phyloP scores from a whole-genome alignment of 35 echinoderm and acorn worm genomes.

The Lytechinus variegatus region DNA sequence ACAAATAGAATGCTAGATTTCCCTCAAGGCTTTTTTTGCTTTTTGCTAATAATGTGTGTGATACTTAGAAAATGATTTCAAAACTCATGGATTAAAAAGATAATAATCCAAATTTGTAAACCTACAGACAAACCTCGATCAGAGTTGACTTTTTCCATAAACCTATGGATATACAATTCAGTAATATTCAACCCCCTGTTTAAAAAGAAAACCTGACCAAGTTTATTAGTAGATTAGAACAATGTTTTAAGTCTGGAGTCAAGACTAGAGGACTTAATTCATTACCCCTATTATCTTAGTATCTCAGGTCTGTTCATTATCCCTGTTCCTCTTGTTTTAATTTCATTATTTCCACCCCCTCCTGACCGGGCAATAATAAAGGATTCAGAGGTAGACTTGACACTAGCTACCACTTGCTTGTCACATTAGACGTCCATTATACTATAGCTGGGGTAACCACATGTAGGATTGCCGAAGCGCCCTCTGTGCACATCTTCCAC shows the following conservation, averaged over 20 bases:
- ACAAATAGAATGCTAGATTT: not conserved
- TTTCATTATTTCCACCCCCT: not conserved
- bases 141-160: too few relatives aligned
- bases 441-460: too few relatives aligned
- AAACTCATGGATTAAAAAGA: too few relatives aligned
- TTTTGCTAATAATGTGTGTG: not conserved
- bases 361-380: not conserved
- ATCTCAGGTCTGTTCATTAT: not conserved
- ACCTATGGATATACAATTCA: too few relatives aligned
- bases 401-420: not conserved
- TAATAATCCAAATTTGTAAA: too few relatives aligned
- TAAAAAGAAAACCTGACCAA: too few relatives aligned
- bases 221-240: not conserved
- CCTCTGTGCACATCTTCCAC: too few relatives aligned
- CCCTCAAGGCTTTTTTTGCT: not conserved
- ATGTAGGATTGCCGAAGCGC: too few relatives aligned
- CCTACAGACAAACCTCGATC: too few relatives aligned
- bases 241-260: not conserved
- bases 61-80: not conserved
- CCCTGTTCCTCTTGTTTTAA: not conserved
- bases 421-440: not conserved
- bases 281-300: not conserved
- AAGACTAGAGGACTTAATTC: conserved; percentile 4
- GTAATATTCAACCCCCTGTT: too few relatives aligned
- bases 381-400: not conserved